phyloP scores from a whole-genome alignment of 1,140 invertebrate genomes.

The Trissolcus basalis region DNA sequence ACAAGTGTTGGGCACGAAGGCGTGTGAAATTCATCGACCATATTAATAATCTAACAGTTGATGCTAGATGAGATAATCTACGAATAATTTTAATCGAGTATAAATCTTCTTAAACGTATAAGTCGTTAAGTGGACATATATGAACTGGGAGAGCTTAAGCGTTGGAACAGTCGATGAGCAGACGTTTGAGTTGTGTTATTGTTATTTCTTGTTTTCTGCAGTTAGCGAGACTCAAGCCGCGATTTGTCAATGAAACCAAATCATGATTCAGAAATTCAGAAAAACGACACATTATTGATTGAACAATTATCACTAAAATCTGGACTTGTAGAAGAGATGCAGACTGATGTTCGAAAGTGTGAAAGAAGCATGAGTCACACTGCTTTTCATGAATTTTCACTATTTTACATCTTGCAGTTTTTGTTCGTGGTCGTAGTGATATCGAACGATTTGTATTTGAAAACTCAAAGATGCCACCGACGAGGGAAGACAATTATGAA shows the following conservation, averaged over 20 bases:
- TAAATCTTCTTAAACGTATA: slow-evolving; percentile 65
- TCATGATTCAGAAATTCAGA: not conserved
- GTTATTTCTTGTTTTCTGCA: slow-evolving; percentile 23
- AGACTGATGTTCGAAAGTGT: slow-evolving; percentile 38
- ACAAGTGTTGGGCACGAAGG: slow-evolving; percentile 28
- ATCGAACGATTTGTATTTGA: slow-evolving; percentile 1
- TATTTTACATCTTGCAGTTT: not conserved
- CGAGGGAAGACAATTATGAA: slow-evolving; percentile 12
- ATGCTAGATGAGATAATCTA: slow-evolving; percentile 67
- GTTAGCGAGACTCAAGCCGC: slow-evolving; percentile 13
- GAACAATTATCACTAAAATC: not conserved
- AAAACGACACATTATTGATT: not conserved
- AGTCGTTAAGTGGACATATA: slow-evolving; percentile 62
- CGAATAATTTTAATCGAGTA: slow-evolving; percentile 69
- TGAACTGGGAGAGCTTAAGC: slow-evolving; percentile 29
- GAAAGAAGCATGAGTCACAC: slow-evolving; percentile 9
- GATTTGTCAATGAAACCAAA: too few species aligned
- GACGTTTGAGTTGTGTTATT: slow-evolving; percentile 23
- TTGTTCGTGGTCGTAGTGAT: too few species aligned
- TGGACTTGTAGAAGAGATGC: slow-evolving; percentile 33
- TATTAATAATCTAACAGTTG: slow-evolving; percentile 71
- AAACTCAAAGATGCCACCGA: slow-evolving; percentile 19
- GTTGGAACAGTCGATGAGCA: slow-evolving; percentile 20
- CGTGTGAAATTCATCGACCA: slow-evolving; percentile 63
- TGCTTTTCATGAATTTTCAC: slow-evolving; percentile 28